Conservation (phyloP, 2,888 invertebrate genomes). For the Oscheius onirici region DNA sequence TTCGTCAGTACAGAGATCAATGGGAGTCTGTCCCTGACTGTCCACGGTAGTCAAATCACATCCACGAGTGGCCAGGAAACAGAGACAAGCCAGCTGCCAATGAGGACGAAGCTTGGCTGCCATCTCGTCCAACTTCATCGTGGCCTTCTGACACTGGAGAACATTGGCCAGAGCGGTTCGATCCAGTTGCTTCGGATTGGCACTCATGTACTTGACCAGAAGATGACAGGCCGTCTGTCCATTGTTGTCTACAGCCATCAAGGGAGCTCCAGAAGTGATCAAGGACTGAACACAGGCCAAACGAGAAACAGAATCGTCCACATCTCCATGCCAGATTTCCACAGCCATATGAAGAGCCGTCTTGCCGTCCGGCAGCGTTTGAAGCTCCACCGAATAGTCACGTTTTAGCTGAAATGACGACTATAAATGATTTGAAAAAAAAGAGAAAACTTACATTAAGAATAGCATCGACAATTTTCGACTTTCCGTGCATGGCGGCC, state of each 20-base stretch:
- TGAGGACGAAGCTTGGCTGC: conserved; percentile 47
- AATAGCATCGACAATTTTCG: conserved; percentile 40
- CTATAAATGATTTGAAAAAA: neutral
- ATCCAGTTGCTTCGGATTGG: conserved; percentile 15
- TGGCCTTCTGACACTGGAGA: neutral
- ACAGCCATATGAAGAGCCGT: conserved; percentile 50
- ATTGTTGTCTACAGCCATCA: conserved; percentile 36
- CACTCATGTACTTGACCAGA: conserved; percentile 30
- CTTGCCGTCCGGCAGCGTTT: conserved; percentile 30
- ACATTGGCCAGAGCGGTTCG: conserved; percentile 1
- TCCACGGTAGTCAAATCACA: conserved; percentile 48
- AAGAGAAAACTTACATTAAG: conserved; percentile 30
- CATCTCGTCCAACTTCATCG: conserved; percentile 50
- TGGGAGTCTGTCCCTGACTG: conserved; percentile 35
- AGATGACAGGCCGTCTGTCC: conserved; percentile 47
- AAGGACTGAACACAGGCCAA: conserved; percentile 45
- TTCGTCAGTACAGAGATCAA: conserved; percentile 37
- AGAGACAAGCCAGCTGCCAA: conserved; percentile 51
- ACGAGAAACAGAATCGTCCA: conserved; percentile 41
- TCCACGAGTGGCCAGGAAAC: conserved; percentile 48
- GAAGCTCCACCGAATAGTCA: conserved; percentile 15
- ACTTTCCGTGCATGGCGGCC: conserved; percentile 44
- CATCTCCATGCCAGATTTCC: conserved; percentile 48
- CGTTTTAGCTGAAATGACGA: neutral
- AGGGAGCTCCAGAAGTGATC: conserved; percentile 39